Evolutionary conservation across 2,797 vertebrate species (phyloP).

Genomic region (Ctenochaetus hawaiiensis): DNA sequence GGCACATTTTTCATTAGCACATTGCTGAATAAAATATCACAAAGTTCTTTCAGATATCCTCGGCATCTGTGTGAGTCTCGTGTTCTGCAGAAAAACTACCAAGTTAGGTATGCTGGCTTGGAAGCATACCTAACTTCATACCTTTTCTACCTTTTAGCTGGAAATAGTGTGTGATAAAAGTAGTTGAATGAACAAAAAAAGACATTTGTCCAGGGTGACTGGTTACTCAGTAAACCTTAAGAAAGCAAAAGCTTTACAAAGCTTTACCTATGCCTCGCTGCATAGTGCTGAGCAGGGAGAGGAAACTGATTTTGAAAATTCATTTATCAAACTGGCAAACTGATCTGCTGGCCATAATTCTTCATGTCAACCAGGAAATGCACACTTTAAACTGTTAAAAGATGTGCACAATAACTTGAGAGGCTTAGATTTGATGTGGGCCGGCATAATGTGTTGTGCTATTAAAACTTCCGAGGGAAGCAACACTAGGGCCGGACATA

Average conservation of each 20-base stretch:
- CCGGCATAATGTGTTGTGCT: conserved; percentile 41
- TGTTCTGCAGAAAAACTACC: background rate
- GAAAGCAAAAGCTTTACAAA: conserved; percentile 14
- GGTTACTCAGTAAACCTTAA: conserved; percentile 17
- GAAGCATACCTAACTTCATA: background rate
- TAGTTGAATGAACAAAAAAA: background rate
- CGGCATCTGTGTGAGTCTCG: background rate
- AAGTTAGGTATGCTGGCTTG: background rate
- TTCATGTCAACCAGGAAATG: conserved; percentile 30
- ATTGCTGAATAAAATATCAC: conserved; percentile 1
- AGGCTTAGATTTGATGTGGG: conserved; percentile 29
- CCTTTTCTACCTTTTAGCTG: background rate
- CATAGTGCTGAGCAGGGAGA: conserved; percentile 17
- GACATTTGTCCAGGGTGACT: background rate
- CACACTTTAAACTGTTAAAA: conserved; percentile 25
- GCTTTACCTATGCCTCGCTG: conserved; percentile 2
- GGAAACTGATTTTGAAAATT: conserved; percentile 10
- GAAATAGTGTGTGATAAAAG: background rate
- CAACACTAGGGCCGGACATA: background rate
- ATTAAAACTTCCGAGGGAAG: conserved; percentile 23
- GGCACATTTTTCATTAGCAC: background rate
- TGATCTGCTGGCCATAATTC: conserved; percentile 34
- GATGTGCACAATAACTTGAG: conserved; percentile 34
- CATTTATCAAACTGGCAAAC: conserved; percentile 29
- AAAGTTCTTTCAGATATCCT: background rate